Evolutionary conservation across 1,140 invertebrate species (phyloP).

Genomic region (Maniola jurtina): DNA sequence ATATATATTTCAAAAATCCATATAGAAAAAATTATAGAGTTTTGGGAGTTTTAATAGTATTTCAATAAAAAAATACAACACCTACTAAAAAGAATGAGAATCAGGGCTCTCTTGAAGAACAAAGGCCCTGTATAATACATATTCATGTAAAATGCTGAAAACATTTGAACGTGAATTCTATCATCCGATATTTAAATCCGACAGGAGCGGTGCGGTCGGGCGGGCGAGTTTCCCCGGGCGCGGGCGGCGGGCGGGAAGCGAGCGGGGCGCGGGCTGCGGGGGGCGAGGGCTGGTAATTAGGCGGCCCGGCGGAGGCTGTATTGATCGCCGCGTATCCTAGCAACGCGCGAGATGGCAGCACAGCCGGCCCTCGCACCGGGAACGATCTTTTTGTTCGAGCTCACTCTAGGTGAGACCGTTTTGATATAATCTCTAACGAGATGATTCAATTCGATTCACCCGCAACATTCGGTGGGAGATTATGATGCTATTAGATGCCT

Average conservation of each 20-base stretch:
- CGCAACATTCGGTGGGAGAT: constrained; percentile 43
- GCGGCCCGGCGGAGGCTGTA: constrained; percentile 77
- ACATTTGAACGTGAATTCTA: constrained; percentile 76
- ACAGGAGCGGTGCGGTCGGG: constrained; percentile 53
- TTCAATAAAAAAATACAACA: constrained; percentile 16
- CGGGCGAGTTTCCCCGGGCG: constrained; percentile 45
- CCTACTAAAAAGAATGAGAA: constrained; percentile 26
- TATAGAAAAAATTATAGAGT: background rate
- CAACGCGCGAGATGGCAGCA: constrained; percentile 75
- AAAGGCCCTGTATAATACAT: constrained; percentile 54
- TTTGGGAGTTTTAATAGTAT: background rate
- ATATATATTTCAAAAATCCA: background rate
- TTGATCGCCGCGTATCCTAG: constrained; percentile 73
- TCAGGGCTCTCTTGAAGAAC: constrained; percentile 34
- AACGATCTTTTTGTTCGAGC: constrained; percentile 65
- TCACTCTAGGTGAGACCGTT: constrained; percentile 66
- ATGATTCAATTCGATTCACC: constrained; percentile 65
- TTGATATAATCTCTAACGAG: constrained; percentile 66
- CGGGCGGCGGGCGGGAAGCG: constrained; percentile 22
- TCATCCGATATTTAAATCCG: constrained; percentile 77
- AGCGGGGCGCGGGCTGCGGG: constrained; percentile 29
- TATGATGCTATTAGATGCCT: constrained; percentile 47
- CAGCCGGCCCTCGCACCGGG: constrained; percentile 56
- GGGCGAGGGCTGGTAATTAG: constrained; percentile 62
- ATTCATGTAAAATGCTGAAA: constrained; percentile 62